Base-by-base conservation (phyloP, 2,113 vertebrate genomes). In the Callopanchax toddi region DNA sequence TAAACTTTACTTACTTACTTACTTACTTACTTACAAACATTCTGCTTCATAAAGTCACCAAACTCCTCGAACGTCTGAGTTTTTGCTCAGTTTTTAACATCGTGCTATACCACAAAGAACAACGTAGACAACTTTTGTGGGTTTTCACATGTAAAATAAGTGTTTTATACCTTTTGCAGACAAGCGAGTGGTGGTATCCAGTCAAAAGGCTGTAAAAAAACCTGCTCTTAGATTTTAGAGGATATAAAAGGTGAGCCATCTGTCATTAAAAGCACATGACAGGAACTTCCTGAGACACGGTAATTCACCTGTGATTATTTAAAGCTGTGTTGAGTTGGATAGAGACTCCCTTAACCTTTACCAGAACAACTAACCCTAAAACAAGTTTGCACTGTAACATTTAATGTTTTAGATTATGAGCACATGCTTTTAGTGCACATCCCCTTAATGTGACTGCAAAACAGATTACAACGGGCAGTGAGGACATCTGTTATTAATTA, bases 401-500 rank as follows among this genome's bases (percentile, higher is more conserved):
- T 21, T 48, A 11, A 49, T 60, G 58, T 36, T 60, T 36, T 17
- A 48, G 1, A 51, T 40, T 50, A 39, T n/a, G 21, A 16, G n/a
- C n/a, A 42, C 11, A 51, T 62, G 22, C 13, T 20, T 20, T 29
- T n/a, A 51, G 34, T 32, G 42, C 22, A 51, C 60, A 29, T 29
- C 11, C 37, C 25, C 23, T 42, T 15, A 51, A 51, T 62, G 36
- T 18, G 22, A 51, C 22, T 62, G 21, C 20, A 51, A 50, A 49
- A 62, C 13, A 48, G 13, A 48, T 48, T 23, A 37, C n/a, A 49
- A 51, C 45, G 36, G 61, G 53, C 57, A 71, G 66, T 60, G 26
- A 37, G 73, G 42, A 68, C 87, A 89, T 88, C 78, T 90, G 86
- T 58, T 78, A 76, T 84, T 87, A 89, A 90, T 90, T 89, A 90